A percentile compares a stretch with the other conserved stretches of the same genome.
Conservation (phyloP, 2,797 vertebrate genomes). For the Gila robusta region DNA sequence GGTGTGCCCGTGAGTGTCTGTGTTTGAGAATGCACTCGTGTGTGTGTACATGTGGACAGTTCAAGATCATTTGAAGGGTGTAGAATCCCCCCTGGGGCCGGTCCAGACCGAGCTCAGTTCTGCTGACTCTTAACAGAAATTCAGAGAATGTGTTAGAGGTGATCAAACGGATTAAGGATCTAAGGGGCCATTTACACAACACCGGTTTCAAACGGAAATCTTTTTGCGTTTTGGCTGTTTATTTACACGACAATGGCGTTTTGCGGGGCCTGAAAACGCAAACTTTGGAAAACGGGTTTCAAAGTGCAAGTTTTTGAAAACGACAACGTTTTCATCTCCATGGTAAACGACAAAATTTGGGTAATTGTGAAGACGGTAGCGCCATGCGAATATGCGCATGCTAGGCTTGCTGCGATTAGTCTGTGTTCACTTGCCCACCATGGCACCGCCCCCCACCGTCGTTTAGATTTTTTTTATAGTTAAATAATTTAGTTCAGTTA, state of each 20-base stretch:
- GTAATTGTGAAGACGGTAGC: neutral
- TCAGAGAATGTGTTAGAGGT: neutral
- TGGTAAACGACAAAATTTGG: too few relatives aligned
- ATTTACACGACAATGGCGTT: neutral
- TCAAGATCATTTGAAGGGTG: conserved; percentile 53
- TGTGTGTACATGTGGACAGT: conserved; percentile 35
- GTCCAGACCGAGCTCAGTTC: conserved; percentile 38
- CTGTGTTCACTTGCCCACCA: too few relatives aligned
- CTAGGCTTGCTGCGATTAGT: too few relatives aligned
- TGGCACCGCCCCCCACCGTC: too few relatives aligned
- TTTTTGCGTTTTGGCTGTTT: neutral
- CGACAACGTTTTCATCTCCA: too few relatives aligned
- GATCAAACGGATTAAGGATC: conserved; percentile 13
- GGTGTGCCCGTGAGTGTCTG: conserved; percentile 2
- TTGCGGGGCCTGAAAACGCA: neutral
- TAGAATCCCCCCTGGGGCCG: conserved; percentile 20
- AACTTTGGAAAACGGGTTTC: neutral
- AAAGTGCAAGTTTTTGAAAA: neutral
- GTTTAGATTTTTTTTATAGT: too few relatives aligned
- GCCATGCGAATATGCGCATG: too few relatives aligned
- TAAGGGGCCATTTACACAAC: neutral
- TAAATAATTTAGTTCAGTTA: too few relatives aligned
- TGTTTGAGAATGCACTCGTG: conserved; percentile 8
- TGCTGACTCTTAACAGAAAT: conserved; percentile 37
- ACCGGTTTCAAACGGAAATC: neutral